A percentile compares a stretch with the other conserved stretches of the same genome.
Conservation (phyloP, 2,113 vertebrate genomes). For the Verasper variegatus region DNA sequence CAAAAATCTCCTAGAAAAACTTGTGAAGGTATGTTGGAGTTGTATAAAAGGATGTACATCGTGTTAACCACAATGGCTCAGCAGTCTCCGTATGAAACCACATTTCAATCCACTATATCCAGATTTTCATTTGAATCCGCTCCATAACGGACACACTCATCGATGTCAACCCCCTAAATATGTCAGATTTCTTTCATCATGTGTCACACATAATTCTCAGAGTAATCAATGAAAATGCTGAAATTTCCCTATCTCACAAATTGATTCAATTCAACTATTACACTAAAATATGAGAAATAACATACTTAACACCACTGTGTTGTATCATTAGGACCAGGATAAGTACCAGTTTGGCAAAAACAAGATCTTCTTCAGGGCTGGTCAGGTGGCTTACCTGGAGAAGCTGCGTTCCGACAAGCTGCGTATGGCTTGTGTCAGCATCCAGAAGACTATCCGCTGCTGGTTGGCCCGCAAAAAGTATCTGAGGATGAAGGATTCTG, state of each 20-base stretch:
- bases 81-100: no score
- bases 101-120: no score
- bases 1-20: conserved; percentile 90
- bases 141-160: no score
- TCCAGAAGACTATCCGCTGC: conserved; percentile 96
- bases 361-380: conserved; percentile 98
- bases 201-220: no score
- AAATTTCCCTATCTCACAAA: no score
- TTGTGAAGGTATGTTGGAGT: conserved; percentile 85
- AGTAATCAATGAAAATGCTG: no score
- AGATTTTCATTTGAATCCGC: no score
- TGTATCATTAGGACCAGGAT: conserved; percentile 86
- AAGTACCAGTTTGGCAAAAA: conserved; percentile 97
- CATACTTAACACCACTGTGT: background rate
- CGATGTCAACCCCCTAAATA: no score
- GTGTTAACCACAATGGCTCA: no score
- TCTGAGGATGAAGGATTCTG: conserved; percentile 88
- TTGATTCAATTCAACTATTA: background rate
- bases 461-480: conserved; percentile 94
- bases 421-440: conserved; percentile 90
- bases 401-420: conserved; percentile 95
- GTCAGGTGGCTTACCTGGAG: conserved; percentile 97
- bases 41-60: background rate
- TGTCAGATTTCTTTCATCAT: no score
- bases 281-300: background rate